Percentiles rank a stretch among this genome's conserved stretches.
Conservation (phyloP, 2,113 vertebrate species). For the Oophaga pumilio region DNA sequence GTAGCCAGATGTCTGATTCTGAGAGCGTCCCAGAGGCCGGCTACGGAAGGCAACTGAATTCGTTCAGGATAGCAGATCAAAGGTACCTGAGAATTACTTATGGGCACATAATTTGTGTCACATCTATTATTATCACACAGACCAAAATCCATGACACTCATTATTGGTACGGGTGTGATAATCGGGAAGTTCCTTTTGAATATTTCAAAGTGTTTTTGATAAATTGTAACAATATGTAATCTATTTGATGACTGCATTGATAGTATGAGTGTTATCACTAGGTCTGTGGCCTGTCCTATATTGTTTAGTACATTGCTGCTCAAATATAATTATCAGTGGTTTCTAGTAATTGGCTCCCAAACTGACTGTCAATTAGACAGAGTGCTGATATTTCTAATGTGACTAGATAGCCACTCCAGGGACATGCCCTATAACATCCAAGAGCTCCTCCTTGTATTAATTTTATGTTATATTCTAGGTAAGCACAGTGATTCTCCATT, state of each 20-base stretch:
- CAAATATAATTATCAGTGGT: background rate
- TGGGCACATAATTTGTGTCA: slow-evolving; percentile 94
- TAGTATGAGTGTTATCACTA: background rate
- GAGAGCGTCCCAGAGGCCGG: slow-evolving; percentile 92
- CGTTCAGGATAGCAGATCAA: slow-evolving; percentile 96
- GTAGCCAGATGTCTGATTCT: slow-evolving; percentile 99
- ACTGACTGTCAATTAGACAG: background rate
- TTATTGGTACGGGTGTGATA: slow-evolving; percentile 28
- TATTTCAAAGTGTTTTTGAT: background rate
- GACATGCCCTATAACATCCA: background rate
- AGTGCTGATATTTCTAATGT: background rate
- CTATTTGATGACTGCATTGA: background rate
- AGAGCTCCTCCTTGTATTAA: background rate
- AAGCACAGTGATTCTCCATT: background rate
- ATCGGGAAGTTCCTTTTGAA: background rate
- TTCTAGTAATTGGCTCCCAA: background rate
- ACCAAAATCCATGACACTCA: slow-evolving; percentile 65
- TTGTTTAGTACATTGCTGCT: background rate
- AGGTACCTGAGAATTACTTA: slow-evolving; percentile 99
- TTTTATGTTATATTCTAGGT: background rate
- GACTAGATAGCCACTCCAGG: background rate
- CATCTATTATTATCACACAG: slow-evolving; percentile 98
- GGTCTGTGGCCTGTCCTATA: background rate
- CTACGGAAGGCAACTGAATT: slow-evolving; percentile 87
- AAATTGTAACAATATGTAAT: too few species aligned